Evolutionary conservation across 2,113 vertebrate species (phyloP), one percentile per base, ranked within the genome.

Genomic region (Esox niger): DNA sequence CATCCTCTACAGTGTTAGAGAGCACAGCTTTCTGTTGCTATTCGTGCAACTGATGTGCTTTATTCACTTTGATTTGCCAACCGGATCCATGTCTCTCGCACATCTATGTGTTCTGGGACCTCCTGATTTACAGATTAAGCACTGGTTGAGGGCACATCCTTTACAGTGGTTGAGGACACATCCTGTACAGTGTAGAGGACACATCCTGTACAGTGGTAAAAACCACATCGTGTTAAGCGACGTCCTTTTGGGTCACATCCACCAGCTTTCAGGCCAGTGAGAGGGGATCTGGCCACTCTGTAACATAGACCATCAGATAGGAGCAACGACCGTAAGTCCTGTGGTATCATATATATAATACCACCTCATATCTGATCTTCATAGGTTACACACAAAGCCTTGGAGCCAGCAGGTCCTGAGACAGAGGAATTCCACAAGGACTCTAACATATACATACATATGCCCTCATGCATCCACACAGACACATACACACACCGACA

Each of bases 181-280:
- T n/a, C n/a, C n/a, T n/a, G n/a, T n/a, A n/a, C n/a, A n/a, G n/a
- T n/a, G n/a, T n/a, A n/a, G n/a, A n/a, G n/a, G n/a, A n/a, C n/a
- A n/a, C n/a, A n/a, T n/a, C n/a, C n/a, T n/a, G n/a, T n/a, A n/a
- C n/a, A n/a, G n/a, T n/a, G n/a, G n/a, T n/a, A n/a, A n/a, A n/a
- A n/a, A n/a, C n/a, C n/a, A n/a, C n/a, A n/a, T n/a, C n/a, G n/a
- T n/a, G n/a, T n/a, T n/a, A n/a, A n/a, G n/a, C n/a, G 87, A 90
- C 89, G 90, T 91, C 85, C 87, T 89, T 89, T 89, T 87, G 86
- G 89, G 87, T 90, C 85, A 88, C 82, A 80, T 89, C 85, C 87
- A 76, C 72, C 70, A 81, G 85, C 88, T 27, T 59, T 90, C 87
- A 91, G 87, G 86, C 76, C 76, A 82, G 81, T 84, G 89, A 91